Conservation (phyloP, 2,113 vertebrate genomes). For the Dromaius novaehollandiae region DNA sequence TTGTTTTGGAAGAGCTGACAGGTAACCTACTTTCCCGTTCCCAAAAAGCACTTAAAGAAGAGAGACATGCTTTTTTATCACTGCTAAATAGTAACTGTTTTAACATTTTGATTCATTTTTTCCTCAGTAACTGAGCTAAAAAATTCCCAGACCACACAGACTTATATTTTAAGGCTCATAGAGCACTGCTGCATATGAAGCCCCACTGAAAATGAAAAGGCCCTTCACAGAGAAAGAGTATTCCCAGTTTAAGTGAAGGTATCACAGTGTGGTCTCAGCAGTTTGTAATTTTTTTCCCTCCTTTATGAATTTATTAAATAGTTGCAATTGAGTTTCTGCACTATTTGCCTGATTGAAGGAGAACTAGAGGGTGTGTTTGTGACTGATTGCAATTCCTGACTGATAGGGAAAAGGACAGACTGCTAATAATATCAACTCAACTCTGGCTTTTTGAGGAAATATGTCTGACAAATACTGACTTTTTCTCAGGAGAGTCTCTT, state of each 20-base stretch:
- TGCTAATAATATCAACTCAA: constrained; percentile 57
- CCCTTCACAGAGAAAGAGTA: not conserved
- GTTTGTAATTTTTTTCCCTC: not conserved
- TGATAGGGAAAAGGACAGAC: constrained; percentile 24
- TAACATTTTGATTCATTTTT: not conserved
- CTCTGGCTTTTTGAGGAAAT: constrained; percentile 45
- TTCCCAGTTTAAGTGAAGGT: not conserved
- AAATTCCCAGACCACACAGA: not conserved
- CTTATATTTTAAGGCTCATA: not conserved
- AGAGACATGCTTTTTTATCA: not conserved
- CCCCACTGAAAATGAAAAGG: not conserved
- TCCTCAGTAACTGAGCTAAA: not conserved
- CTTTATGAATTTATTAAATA: constrained; percentile 17
- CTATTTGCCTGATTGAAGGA: constrained; percentile 59
- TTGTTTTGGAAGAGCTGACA: not conserved
- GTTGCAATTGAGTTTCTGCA: constrained; percentile 2
- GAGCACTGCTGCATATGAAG: not conserved
- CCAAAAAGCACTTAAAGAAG: not conserved
- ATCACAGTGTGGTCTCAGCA: not conserved
- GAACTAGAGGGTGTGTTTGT: constrained; percentile 62
- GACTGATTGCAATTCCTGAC: constrained; percentile 56
- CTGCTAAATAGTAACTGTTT: not conserved
- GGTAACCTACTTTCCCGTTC: not conserved
- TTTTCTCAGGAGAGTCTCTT: constrained; percentile 15
- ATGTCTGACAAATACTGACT: constrained; percentile 31